Percentiles rank a stretch among this genome's conserved stretches.
phyloP scores from a whole-genome alignment of 1,140 invertebrate species.

The Drosophila persimilis region DNA sequence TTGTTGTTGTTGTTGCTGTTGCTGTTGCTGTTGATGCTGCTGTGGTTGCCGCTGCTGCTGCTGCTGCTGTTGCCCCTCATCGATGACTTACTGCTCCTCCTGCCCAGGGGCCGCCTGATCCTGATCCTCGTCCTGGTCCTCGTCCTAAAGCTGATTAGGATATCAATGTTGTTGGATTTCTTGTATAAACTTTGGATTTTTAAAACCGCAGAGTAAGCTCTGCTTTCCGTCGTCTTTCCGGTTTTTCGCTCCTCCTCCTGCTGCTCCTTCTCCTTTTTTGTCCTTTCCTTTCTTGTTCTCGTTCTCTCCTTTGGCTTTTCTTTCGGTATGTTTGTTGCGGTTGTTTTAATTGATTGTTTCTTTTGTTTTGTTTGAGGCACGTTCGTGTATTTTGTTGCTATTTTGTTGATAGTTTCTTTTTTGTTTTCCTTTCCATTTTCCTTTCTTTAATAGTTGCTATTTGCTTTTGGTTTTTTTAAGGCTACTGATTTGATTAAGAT shows the following conservation, averaged over 20 bases:
- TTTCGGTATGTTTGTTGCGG: background rate
- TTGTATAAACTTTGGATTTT: background rate
- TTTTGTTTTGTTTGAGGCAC: slow-evolving; percentile 44
- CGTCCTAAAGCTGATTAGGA: slow-evolving; percentile 20
- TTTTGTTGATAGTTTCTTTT: slow-evolving; percentile 20
- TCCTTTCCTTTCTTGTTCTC: background rate
- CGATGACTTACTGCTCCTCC: slow-evolving; percentile 41
- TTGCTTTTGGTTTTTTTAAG: slow-evolving; percentile 21
- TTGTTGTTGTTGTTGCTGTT: slow-evolving; percentile 28
- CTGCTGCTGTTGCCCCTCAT: slow-evolving; percentile 65
- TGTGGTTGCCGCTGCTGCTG: slow-evolving; percentile 56
- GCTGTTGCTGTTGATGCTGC: slow-evolving; percentile 48
- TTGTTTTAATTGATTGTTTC: slow-evolving; percentile 49
- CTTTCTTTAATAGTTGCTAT: slow-evolving; percentile 2
- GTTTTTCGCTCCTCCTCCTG: background rate
- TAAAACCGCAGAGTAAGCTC: background rate
- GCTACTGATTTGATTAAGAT: slow-evolving; percentile 38
- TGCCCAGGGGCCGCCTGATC: slow-evolving; percentile 17
- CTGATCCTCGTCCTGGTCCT: slow-evolving; percentile 32
- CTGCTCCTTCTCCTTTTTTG: slow-evolving; percentile 5
- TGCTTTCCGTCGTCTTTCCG: too few relatives aligned
- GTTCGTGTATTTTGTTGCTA: slow-evolving; percentile 33
- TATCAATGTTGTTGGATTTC: slow-evolving; percentile 30
- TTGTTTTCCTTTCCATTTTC: slow-evolving; percentile 7
- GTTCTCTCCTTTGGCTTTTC: background rate